A percentile compares a stretch with the other conserved stretches of the same genome.
These are phyloP conservation scores for Ramphastos sulfuratus DNA, from an alignment of 2,113 vertebrate species.

Conservation along the genomic window DNA sequence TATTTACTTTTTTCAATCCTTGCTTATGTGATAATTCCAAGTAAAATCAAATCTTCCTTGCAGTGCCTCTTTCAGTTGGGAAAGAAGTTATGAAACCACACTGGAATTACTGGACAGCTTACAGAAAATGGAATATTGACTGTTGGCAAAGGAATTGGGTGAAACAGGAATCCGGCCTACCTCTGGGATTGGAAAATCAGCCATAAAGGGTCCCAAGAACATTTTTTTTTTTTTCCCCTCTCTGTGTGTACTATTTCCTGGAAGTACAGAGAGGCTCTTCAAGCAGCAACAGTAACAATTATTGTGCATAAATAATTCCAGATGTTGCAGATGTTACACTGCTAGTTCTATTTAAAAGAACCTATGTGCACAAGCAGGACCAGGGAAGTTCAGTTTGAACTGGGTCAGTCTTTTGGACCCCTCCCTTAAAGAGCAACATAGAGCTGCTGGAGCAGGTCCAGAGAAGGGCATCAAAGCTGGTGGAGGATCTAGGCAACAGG, in stretches of 20 bases:
- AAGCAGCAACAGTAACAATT: slow-evolving; percentile 21
- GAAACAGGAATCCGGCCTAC: slow-evolving; percentile 16
- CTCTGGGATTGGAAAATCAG: slow-evolving; percentile 13
- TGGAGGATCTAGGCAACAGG: too few species aligned
- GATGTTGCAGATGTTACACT: background rate
- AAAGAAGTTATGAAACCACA: slow-evolving; percentile 42
- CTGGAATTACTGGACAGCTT: slow-evolving; percentile 23
- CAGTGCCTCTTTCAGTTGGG: background rate
- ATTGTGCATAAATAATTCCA: slow-evolving; percentile 40
- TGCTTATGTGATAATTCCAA: background rate
- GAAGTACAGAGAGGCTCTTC: slow-evolving; percentile 22
- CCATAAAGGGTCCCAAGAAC: slow-evolving; percentile 11
- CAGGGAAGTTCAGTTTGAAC: too few species aligned
- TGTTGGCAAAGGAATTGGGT: slow-evolving; percentile 54
- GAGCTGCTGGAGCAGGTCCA: too few species aligned
- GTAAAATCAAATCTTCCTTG: background rate
- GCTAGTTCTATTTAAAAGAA: slow-evolving; percentile 25
- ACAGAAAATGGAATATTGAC: slow-evolving; percentile 32
- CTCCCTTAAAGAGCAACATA: too few species aligned
- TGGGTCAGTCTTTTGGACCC: too few species aligned
- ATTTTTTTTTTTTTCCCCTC: background rate
- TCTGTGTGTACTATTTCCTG: background rate
- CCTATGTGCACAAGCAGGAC: background rate
- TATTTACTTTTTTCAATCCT: background rate
- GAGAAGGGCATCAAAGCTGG: too few species aligned